Evolutionary conservation across 2,113 vertebrate genomes (phyloP), one percentile per base, ranked within the genome.

Genomic region (Pogona vitticeps): DNA sequence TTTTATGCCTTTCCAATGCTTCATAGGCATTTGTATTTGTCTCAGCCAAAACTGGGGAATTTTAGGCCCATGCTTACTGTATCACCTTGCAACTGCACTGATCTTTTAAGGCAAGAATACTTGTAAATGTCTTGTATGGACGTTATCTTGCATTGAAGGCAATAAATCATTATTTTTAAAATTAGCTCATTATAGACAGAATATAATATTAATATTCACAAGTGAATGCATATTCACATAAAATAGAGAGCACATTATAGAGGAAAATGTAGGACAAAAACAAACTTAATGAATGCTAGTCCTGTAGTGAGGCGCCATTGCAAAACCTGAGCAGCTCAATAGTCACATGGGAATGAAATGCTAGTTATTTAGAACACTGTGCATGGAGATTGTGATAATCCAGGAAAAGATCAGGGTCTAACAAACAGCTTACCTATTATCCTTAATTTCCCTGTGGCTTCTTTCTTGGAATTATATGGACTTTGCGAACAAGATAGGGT

Each of bases 51-150:
- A 5, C 46, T 52, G 46, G 46, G 10, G 5, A 52, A 52, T 52
- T 10, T 10, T 52, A 52, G 46, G 5, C 46, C 46, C 46, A 52
- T 52, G 46, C 46, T 52, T 52, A 6, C 46, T 52, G 46, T 6
- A 52, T 52, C 46, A 52, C 10, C 46, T 52, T 52, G 46, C 46
- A 52, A 52, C 46, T 52, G 46, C 5, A 52, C 10, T 91, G 0
- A 90, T 86, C 89, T 91, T 93, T 68, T 86, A 31, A 8, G 4
- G 40, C 14, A 86, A 80, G 88, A 75, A 77, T 82, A 31, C 76
- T 81, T 89, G 61, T 26, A 88, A 85, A 90, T 88, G 14, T 77
- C 67, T 83, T 88, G 88, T 46, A 42, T 20, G 3, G 78, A 58
- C 21, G 61, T 84, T 91, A 65, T 7, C 12, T 14, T 65, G 14